Evolutionary conservation across 1,140 invertebrate species (phyloP).

Genomic region (Drosophila jambulina): DNA sequence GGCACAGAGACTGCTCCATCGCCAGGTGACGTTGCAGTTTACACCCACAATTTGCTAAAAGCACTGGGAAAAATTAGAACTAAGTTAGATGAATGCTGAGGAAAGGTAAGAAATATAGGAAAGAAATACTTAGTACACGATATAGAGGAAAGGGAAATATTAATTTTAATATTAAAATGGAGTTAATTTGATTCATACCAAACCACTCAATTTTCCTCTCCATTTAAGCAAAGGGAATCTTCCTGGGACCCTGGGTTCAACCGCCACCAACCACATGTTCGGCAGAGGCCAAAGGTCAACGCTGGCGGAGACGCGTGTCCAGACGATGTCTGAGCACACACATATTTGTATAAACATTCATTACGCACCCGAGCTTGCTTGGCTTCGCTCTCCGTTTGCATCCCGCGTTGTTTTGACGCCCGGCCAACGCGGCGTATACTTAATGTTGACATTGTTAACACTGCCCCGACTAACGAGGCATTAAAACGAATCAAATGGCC

Average conservation of each 20-base stretch:
- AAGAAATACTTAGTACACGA: too few species aligned
- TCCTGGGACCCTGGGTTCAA: background rate
- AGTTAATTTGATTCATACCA: too few species aligned
- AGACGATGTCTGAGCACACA: conserved; percentile 36
- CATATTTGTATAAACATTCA: conserved; percentile 54
- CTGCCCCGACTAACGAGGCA: conserved; percentile 32
- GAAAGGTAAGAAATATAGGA: too few species aligned
- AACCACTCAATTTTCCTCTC: background rate
- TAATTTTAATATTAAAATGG: background rate
- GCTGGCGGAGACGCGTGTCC: conserved; percentile 30
- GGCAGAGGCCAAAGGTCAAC: conserved; percentile 43
- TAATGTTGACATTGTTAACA: conserved; percentile 48
- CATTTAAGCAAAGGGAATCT: conserved; percentile 12
- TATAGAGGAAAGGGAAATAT: background rate
- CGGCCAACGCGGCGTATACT: conserved; percentile 59
- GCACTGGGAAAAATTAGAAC: conserved; percentile 7
- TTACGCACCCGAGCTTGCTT: conserved; percentile 40
- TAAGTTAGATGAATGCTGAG: background rate
- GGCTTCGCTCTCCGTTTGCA: conserved; percentile 39
- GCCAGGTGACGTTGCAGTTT: conserved; percentile 42
- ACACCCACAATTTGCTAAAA: conserved; percentile 9
- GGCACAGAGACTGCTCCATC: conserved; percentile 7
- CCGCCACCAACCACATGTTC: conserved; percentile 3
- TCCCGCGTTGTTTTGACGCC: conserved; percentile 24
- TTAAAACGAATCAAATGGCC: conserved; percentile 40